Evolutionary conservation across 2,888 invertebrate genomes (phyloP), one percentile per base, ranked within the genome.

Genomic region (Calameuta filiformis): DNA sequence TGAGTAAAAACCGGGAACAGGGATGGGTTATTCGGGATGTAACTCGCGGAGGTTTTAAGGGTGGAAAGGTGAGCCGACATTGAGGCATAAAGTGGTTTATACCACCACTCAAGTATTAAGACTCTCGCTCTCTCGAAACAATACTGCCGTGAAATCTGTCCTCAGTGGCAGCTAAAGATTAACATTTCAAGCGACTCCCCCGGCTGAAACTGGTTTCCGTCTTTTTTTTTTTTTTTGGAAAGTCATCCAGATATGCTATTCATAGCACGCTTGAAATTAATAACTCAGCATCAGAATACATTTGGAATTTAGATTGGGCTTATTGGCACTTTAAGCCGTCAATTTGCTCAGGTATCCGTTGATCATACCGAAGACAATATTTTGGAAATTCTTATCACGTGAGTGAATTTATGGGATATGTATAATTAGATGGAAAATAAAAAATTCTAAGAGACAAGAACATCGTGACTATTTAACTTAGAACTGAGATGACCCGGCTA

Each of bases 1-100:
- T 85, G 86, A 88, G 84, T 84, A 23, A 33, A 34, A 34, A 31
- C 31, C 71, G 71, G 11, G 34, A 23, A 31, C 11, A 6, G 71
- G 71, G 34, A 31, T 12, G 33, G 71, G 33, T 71, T 31, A 71
- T 34, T 71, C 71, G 33, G 71, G 83, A 81, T 85, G 83, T 82
- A 82, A 83, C 81, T 81, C 82, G 83, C 75, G 81, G 83, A 83
- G 82, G 82, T 83, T 83, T 79, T 81, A 82, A 82, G 80, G 85
- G 84, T 80, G 83, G 68, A 76, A 76, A 75, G 75, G 77, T 30
- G 77, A 74, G 79, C 75, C 68, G 79, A 37, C 30, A 37, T 83
- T 81, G 81, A 81, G 80, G 82, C 85, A 86, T 87, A 87, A 89
- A 89, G 85, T 88, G 87, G 86, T 89, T 89, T 88, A 88, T 84